A percentile compares a stretch with the other conserved stretches of the same genome.
Evolutionary conservation across 2,888 invertebrate genomes (phyloP).

Genomic region (Leptogaster cylindrica): DNA sequence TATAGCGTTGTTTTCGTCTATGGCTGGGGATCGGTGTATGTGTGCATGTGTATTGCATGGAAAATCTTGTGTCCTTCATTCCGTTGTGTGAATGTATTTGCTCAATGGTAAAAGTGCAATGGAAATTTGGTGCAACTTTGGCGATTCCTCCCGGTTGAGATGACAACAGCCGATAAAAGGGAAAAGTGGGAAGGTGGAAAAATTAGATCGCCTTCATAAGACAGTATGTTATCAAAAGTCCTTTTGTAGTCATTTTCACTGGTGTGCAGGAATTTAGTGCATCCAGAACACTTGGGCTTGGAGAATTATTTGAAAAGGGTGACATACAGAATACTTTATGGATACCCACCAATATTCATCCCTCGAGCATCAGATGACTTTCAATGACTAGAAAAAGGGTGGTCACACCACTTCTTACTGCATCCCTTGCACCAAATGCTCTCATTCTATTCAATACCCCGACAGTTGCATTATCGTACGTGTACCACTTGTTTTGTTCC

Average conservation of each 20-base stretch:
- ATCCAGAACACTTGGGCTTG: slow-evolving; percentile 13
- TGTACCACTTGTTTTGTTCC: slow-evolving; percentile 39
- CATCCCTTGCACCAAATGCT: slow-evolving; percentile 20
- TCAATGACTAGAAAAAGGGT: slow-evolving; percentile 35
- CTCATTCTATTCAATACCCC: slow-evolving; percentile 29
- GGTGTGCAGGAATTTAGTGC: neutral
- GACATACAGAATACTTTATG: slow-evolving; percentile 13
- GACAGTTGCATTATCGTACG: slow-evolving; percentile 39
- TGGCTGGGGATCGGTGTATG: neutral
- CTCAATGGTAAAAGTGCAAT: neutral
- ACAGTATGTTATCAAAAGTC: slow-evolving; percentile 15
- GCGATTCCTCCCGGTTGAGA: neutral
- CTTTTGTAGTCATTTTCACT: neutral
- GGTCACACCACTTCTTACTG: slow-evolving; percentile 27
- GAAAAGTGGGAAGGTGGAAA: neutral
- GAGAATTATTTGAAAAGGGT: neutral
- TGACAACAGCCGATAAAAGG: neutral
- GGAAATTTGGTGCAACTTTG: neutral
- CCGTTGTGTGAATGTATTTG: neutral
- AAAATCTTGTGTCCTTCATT: slow-evolving; percentile 4
- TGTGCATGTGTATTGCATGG: neutral
- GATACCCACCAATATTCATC: slow-evolving; percentile 20
- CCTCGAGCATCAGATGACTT: slow-evolving; percentile 19
- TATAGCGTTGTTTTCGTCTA: slow-evolving; percentile 7
- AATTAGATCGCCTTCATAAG: slow-evolving; percentile 22